Evolutionary conservation across 1,140 invertebrate species (phyloP).

Genomic region (Zelostemma sp.): DNA sequence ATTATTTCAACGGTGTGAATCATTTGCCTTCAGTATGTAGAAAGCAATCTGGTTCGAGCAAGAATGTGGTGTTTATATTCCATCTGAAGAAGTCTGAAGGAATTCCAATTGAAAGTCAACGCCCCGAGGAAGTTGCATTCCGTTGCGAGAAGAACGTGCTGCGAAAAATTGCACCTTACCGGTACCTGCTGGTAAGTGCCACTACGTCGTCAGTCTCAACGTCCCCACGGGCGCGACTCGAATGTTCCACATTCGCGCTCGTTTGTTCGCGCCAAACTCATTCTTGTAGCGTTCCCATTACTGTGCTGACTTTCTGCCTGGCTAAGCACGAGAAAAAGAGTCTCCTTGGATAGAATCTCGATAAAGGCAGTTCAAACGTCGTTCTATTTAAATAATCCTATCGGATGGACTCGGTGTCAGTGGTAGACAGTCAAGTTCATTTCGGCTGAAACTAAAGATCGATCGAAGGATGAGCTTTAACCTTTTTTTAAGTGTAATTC

Average conservation of each 20-base stretch:
- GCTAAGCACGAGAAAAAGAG: conserved; percentile 8
- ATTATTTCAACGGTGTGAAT: conserved; percentile 20
- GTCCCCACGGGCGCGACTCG: conserved; percentile 4
- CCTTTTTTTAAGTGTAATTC: too few species aligned
- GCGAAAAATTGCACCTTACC: conserved; percentile 29
- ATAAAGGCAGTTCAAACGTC: neutral
- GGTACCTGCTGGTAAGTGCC: conserved; percentile 16
- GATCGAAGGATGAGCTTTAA: too few species aligned
- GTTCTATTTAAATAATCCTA: conserved; percentile 2
- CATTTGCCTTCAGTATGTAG: conserved; percentile 17
- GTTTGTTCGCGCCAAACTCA: conserved; percentile 14
- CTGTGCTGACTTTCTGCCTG: conserved; percentile 4
- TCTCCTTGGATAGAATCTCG: neutral
- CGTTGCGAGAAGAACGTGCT: conserved; percentile 25
- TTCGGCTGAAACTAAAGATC: too few species aligned
- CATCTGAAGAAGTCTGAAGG: conserved; percentile 3
- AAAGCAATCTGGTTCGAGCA: conserved; percentile 29
- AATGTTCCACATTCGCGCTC: conserved; percentile 11
- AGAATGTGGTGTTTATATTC: conserved; percentile 30
- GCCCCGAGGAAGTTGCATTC: conserved; percentile 22
- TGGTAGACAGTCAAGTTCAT: too few species aligned
- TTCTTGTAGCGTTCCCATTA: conserved; percentile 12
- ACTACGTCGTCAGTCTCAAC: conserved; percentile 7
- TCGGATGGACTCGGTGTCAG: neutral
- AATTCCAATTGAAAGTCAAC: conserved; percentile 39